Percentiles rank a stretch among this genome's conserved stretches.
phyloP scores from a whole-genome alignment of 2,797 vertebrate genomes.

The Acestrorhynchus altus region DNA sequence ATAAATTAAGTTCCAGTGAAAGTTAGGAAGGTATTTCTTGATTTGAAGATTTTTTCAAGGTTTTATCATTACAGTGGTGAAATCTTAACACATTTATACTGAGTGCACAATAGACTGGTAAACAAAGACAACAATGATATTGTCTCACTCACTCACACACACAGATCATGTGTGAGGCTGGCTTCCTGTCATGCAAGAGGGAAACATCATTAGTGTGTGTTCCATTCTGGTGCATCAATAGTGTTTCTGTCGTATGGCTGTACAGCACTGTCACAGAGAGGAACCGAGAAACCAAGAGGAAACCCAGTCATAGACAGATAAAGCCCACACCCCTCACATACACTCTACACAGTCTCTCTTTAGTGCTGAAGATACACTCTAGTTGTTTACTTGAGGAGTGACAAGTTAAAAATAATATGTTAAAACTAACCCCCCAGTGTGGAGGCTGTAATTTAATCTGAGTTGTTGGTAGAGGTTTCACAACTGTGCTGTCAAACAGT shows the following conservation, averaged over 20 bases:
- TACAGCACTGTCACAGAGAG: constrained; percentile 1
- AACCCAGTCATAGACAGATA: background rate
- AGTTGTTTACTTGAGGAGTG: background rate
- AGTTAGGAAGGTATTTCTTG: too few species aligned
- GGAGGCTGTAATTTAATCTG: too few species aligned
- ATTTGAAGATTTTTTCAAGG: too few species aligned
- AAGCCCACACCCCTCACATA: background rate
- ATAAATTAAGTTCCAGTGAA: too few species aligned
- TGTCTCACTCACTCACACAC: background rate
- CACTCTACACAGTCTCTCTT: background rate
- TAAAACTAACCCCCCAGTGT: too few species aligned
- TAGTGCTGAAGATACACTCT: background rate
- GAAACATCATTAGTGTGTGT: constrained; percentile 34
- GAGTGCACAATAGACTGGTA: background rate
- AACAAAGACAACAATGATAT: background rate
- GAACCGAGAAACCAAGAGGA: constrained; percentile 4
- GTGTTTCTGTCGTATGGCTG: constrained; percentile 20
- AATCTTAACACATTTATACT: background rate
- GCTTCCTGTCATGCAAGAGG: constrained; percentile 21
- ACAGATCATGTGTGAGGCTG: background rate
- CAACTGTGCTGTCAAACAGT: too few species aligned
- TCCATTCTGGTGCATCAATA: constrained; percentile 17
- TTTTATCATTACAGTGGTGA: too few species aligned
- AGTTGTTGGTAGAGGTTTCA: too few species aligned
- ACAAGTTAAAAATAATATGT: background rate